Base-by-base conservation (phyloP, 1,140 invertebrate species). In the Tenebrio molitor region DNA sequence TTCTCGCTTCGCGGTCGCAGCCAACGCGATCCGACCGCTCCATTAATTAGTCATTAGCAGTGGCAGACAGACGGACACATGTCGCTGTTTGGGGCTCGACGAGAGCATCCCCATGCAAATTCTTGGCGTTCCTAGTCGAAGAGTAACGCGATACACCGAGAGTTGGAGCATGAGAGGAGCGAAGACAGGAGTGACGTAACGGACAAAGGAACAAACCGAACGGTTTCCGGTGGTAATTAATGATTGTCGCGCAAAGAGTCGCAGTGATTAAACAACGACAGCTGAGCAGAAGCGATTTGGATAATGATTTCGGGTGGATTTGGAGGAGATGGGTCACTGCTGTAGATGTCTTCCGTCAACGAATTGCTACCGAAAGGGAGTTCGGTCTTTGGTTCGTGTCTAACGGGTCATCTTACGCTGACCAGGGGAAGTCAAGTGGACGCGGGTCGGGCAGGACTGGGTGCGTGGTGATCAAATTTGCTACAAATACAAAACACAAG, bases 1-100 rank as follows among this genome's bases (percentile, higher is more conserved):
- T 21, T 62, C 53, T 62, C 53, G 53, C 53, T 62, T 65, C 63
- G 63, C 63, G 63, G 19, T 42, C 39, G 34, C 29, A 62, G 36
- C 36, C 36, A 64, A 64, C 42, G 46, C 46, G 46, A 65, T 39
- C 36, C 36, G 5, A 12, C 36, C 36, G 36, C n/a, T 39, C 63
- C 63, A 65, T 65, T 65, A 65, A 65, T 65, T 65, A 65, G 63
- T 65, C 63, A 65, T 65, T 65, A 65, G 63, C 34, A 41, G 19
- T 25, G 21, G 53, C 29, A 39, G 58, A 65, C 29, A 65, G 63
- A 65, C 63, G 21, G 63, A 65, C 63, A 65, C 63, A 65, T 65
- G 63, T 65, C 34, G 25, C 25, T 29, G 6, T 64, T 64, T 15
- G 15, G n/a, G 25, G 19, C 21, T 62, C 17, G n/a, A 23, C 19